phyloP scores from a whole-genome alignment of 2,797 vertebrate genomes.

The Odontamblyopus lacepedii region DNA sequence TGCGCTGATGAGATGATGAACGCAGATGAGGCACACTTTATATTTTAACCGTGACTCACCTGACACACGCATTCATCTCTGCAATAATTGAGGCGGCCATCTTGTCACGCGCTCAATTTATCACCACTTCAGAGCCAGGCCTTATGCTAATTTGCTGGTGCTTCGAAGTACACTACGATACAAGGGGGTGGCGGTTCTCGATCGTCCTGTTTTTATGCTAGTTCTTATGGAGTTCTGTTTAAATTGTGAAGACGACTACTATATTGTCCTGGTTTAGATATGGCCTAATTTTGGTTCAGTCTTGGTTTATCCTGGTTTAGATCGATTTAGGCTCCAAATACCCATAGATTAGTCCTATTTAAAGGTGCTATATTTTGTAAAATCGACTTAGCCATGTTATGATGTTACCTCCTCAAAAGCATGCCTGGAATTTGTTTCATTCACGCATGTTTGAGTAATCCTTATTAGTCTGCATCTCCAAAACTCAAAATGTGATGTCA shows the following conservation, averaged over 20 bases:
- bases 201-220: background rate
- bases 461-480: no score
- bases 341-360: no score
- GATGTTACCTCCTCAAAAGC: no score
- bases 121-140: conserved; percentile 38
- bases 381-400: no score
- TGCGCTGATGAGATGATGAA: conserved; percentile 71
- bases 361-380: no score
- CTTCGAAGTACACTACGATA: conserved; percentile 6
- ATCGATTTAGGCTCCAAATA: no score
- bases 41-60: conserved; percentile 47
- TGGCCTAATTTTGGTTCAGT: background rate
- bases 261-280: background rate
- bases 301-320: no score
- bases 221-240: background rate
- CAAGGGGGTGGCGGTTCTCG: conserved; percentile 10
- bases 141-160: conserved; percentile 50
- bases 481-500: no score
- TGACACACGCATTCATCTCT: conserved; percentile 63
- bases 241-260: no score
- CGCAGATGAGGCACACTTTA: conserved; percentile 56
- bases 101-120: conserved; percentile 44
- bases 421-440: no score
- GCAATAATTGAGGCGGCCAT: conserved; percentile 50
- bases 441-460: no score